Evolutionary conservation across 2,113 vertebrate species (phyloP).

Genomic region (Stictonetta naevosa): DNA sequence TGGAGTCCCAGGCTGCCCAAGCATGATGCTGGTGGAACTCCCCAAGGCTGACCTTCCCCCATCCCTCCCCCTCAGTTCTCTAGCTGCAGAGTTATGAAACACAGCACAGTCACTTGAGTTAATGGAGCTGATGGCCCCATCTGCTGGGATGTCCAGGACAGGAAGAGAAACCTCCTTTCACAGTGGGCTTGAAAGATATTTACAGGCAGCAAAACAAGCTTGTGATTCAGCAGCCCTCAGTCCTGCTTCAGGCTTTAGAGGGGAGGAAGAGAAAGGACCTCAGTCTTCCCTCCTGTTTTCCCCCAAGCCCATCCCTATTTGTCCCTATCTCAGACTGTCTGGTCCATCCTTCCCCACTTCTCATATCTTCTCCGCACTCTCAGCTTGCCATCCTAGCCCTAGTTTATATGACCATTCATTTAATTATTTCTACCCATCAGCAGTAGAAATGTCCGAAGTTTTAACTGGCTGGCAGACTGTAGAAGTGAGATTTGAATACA

Average conservation of each 20-base stretch:
- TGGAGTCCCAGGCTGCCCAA: neutral
- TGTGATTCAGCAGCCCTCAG: neutral
- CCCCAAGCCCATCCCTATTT: neutral
- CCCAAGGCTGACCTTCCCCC: neutral
- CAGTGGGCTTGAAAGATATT: neutral
- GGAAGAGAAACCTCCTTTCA: neutral
- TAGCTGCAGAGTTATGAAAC: neutral
- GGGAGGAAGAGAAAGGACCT: neutral
- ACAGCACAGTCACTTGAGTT: neutral
- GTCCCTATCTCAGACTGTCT: neutral
- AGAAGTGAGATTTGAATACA: slow-evolving; percentile 40
- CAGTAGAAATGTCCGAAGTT: slow-evolving; percentile 11
- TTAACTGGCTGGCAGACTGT: neutral
- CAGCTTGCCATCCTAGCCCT: neutral
- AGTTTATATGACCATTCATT: neutral
- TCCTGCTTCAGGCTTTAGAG: neutral
- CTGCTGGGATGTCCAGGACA: neutral
- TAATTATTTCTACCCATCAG: neutral
- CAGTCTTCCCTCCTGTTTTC: neutral
- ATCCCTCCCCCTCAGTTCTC: neutral
- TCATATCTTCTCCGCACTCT: neutral
- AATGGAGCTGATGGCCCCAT: fast-evolving
- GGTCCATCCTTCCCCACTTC: neutral
- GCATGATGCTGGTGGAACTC: fast-evolving
- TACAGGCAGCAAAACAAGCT: neutral